Base-by-base conservation (phyloP, 2,113 vertebrate genomes). In the Bubo blakistoni region DNA sequence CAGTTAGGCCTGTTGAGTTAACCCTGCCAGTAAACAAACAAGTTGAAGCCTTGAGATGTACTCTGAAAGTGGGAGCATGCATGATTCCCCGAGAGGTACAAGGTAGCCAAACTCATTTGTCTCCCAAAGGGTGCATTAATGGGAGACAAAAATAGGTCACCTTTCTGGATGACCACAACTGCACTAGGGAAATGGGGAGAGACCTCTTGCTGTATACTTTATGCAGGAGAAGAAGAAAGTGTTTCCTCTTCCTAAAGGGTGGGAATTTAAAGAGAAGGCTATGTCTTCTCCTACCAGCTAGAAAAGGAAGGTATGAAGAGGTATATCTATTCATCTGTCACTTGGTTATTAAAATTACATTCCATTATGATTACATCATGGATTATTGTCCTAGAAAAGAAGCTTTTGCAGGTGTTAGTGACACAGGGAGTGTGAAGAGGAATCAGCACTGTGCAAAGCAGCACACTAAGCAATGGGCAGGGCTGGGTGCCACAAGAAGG, bases 1-100 rank as follows among this genome's bases (percentile, higher is more conserved):
- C 96, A 86, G 96, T 92, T 73, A 72, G 79, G 72, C 96, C 82
- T 96, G 96, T 74, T 27, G 4, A 70, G 85, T 92, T 86, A 86
- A 94, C 63, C n/a, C 26, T 62, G 46, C 32, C 7, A 3, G 63
- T 74, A 83, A 96, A 86, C 74, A 94, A 62, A n/a, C 9, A 36
- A 90, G 81, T 27, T 67, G 47, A 78, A 84, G 29, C 29, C 36
- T 82, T 85, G 51, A 88, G 63, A 92, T 90, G 51, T 36, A 90
- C 96, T 92, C 95, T 92, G 79, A 78, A 86, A 88, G 38, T n/a
- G 18, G 46, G 63, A 95, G 16, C 29, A 25, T 27, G 16, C 40
- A 74, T 42, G 66, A 47, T 80, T 90, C 16, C 22, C 63, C 1
- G 4, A 67, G n/a, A 92, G 20, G 46, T 54, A 92, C 0, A 0